Percentiles rank a stretch among this genome's conserved stretches.
Evolutionary conservation across 2,797 vertebrate species (phyloP).

Genomic region (Erpetoichthys calabaricus): DNA sequence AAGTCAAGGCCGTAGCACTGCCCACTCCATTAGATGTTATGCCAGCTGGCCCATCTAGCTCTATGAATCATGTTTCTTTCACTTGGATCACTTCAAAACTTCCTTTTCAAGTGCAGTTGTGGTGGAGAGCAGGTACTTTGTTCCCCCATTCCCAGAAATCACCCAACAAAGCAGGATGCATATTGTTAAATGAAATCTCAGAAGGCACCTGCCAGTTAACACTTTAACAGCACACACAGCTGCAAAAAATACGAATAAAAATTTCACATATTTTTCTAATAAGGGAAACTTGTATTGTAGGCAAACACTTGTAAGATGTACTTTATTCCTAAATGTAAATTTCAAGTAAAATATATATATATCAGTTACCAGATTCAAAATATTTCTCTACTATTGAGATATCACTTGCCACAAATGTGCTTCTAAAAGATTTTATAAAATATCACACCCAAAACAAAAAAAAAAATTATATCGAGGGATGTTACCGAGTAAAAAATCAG

Average conservation of each 20-base stretch:
- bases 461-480: no score
- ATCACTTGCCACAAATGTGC: no score
- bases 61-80: constrained; percentile 74
- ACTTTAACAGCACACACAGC: constrained; percentile 38
- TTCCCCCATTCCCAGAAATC: constrained; percentile 70
- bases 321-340: no score
- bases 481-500: no score
- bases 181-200: constrained; percentile 74
- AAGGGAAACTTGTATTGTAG: no score
- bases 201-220: constrained; percentile 48
- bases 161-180: constrained; percentile 78
- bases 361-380: no score
- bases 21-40: constrained; percentile 42
- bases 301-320: no score
- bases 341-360: no score
- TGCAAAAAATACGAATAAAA: not conserved
- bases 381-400: no score
- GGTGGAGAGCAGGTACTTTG: constrained; percentile 81
- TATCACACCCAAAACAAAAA: no score
- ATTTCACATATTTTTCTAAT: no score
- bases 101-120: constrained; percentile 69
- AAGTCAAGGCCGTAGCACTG: constrained; percentile 32
- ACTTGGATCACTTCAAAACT: constrained; percentile 66
- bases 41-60: constrained; percentile 60
- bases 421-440: no score